Evolutionary conservation across 1,140 invertebrate genomes (phyloP).

Genomic region (Papilio polytes): DNA sequence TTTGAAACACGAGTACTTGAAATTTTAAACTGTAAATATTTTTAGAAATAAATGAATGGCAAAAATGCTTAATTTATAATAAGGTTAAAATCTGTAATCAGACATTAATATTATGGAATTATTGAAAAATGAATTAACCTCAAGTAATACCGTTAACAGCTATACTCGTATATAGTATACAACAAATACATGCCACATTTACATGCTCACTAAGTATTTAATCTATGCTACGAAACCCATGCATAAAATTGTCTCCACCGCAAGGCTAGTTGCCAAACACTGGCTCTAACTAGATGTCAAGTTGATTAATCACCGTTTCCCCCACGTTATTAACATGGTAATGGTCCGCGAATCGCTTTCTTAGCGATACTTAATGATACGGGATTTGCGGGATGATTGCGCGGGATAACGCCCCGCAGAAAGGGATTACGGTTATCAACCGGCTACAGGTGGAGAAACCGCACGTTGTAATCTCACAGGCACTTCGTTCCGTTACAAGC

Average conservation of each 20-base stretch:
- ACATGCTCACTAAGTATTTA: constrained; percentile 24
- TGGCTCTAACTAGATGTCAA: constrained; percentile 71
- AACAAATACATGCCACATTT: neutral
- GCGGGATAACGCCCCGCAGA: constrained; percentile 57
- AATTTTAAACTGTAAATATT: too few relatives aligned
- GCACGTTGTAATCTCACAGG: constrained; percentile 18
- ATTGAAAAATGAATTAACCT: neutral
- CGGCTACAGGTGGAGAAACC: constrained; percentile 57
- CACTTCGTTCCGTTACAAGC: constrained; percentile 13
- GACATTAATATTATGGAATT: too few relatives aligned
- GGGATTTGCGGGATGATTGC: constrained; percentile 80
- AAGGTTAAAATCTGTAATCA: neutral
- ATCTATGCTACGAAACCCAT: constrained; percentile 65
- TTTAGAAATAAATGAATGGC: too few relatives aligned
- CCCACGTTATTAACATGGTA: constrained; percentile 82
- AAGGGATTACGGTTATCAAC: constrained; percentile 63
- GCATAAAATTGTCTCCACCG: constrained; percentile 74
- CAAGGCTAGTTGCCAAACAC: constrained; percentile 64
- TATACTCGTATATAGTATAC: neutral
- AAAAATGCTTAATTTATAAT: too few relatives aligned
- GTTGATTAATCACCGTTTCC: constrained; percentile 80
- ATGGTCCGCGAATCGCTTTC: constrained; percentile 80
- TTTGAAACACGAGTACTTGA: too few relatives aligned
- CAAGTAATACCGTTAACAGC: neutral
- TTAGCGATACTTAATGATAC: constrained; percentile 82